These are phyloP conservation scores for Darevskia mixta DNA, from an alignment of 2,797 vertebrate genomes.

Conservation along the genomic window DNA sequence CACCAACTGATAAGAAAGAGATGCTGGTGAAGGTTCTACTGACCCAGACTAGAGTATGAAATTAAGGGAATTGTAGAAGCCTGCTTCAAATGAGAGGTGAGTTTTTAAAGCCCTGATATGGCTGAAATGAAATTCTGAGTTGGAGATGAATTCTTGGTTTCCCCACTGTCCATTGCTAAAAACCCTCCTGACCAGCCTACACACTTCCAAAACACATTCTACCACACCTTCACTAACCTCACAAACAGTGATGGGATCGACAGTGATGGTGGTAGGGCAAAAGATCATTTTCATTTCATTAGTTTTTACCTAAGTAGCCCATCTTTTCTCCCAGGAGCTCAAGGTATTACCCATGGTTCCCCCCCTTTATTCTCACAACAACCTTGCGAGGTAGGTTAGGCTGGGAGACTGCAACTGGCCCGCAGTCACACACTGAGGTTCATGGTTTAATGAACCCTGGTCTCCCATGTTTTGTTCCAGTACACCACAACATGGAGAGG, in stretches of 20 bases:
- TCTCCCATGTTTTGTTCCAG: too few relatives aligned
- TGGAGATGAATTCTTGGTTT: neutral
- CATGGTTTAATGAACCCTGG: too few relatives aligned
- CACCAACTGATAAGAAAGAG: neutral
- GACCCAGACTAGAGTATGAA: neutral
- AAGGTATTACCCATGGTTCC: too few relatives aligned
- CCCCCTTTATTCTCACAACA: too few relatives aligned
- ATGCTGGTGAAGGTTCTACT: too few relatives aligned
- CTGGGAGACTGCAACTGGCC: too few relatives aligned
- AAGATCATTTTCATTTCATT: too few relatives aligned
- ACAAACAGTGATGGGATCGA: neutral
- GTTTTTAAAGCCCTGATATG: neutral
- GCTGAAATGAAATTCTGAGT: neutral
- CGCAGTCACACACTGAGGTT: too few relatives aligned
- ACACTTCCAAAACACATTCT: neutral
- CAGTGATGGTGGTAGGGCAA: too few relatives aligned
- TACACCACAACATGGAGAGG: neutral
- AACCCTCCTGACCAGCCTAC: neutral
- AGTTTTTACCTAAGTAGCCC: too few relatives aligned
- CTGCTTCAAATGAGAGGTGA: neutral
- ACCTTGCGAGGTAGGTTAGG: too few relatives aligned
- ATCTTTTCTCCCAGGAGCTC: too few relatives aligned
- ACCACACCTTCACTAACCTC: neutral
- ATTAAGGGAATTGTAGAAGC: neutral
- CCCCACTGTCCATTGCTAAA: neutral